Evolutionary conservation across 2,797 vertebrate genomes (phyloP), one percentile per base, ranked within the genome.

Genomic region (Lindbergichthys nudifrons): DNA sequence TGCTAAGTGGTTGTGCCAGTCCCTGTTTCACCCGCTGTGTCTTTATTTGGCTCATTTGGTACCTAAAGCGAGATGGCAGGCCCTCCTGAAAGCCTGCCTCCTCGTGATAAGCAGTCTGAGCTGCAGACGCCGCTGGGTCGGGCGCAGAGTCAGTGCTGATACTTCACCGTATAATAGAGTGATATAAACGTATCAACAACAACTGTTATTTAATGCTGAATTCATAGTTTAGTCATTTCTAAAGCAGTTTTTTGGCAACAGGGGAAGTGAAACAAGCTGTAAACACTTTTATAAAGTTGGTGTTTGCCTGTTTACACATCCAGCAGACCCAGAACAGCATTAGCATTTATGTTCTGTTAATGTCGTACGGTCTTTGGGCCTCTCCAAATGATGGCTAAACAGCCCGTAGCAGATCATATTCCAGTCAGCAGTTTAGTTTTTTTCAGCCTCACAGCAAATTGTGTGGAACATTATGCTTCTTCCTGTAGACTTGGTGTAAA

Each of bases 31-130:
- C 74, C 75, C 70, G 68, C 64, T 3, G 45, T 75, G 61, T 66
- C 65, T 88, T 86, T 81, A 79, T 89, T 87, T 89, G 84, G 78
- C 77, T 91, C 78, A 85, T 88, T 91, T 81, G 50, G 59, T 89
- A 70, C 80, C 84, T 77, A 84, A 87, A 93, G 87, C 73, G 65
- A 85, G 69, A 89, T 85, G 79, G 85, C 87, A 85, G 76, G n/a
- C n/a, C 52, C 73, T 83, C 78, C 72, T 66, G 52, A 51, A 64
- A 79, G 81, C 66, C 81, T 82, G 79, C 79, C 74, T 65, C 47
- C 62, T 63, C 72, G 65, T 78, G 87, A 88, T 85, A 84, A 88
- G 82, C 80, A 50, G 57, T 51, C 75, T 79, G 74, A 84, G 80
- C 74, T 80, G 64, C 64, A 58, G 43, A 64, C 3, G 41, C 65